Base-by-base conservation (phyloP, 2,888 invertebrate genomes). In the Leucophenga maculata region DNA sequence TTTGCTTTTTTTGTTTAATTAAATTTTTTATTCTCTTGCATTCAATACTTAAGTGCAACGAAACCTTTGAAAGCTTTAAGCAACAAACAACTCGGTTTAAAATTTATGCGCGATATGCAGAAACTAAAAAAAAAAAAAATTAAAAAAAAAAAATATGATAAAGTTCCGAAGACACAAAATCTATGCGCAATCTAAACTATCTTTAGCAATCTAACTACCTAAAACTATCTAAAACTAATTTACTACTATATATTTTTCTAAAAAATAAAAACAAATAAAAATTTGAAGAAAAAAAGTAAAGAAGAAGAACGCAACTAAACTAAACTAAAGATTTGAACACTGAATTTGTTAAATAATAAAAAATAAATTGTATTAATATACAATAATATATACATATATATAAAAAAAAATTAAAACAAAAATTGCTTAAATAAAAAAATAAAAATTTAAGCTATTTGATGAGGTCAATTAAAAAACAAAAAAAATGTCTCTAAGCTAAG, bases 41-140 rank as follows among this genome's bases (percentile, higher is more conserved):
- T 32, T 32, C 6, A 39, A 39, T 39, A 39, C 39, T 39, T 11
- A 39, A 39, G 39, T 6, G 8, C 39, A 39, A 39, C 39, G 39
- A 39, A 6, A 39, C 20, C 13, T n/a, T 48, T 68, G 60, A 65
- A 65, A 68, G 52, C 57, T 70, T 55, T 67, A 70, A 59, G 13
- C 65, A 13, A n/a, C 44, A 67, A 74, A 73, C n/a, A 64, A 50
- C 39, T 68, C 60, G 68, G 67, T 62, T 74, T 68, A 65, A 70
- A n/a, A 71, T 44, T 65, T 16, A 71, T 62, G 11, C 44, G 60
- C 26, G 26, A 26, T 26, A 26, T 3, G 26, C 26, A 26, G 4
- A 26, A 2, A 26, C 57, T 20, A 13, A 64, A 60, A 68, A 11
- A 67, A 71, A 52, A 67, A 57, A 68, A 65, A 55, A n/a, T n/a